phyloP scores from a whole-genome alignment of 2,797 vertebrate genomes.

The Lutjanus argentimaculatus region DNA sequence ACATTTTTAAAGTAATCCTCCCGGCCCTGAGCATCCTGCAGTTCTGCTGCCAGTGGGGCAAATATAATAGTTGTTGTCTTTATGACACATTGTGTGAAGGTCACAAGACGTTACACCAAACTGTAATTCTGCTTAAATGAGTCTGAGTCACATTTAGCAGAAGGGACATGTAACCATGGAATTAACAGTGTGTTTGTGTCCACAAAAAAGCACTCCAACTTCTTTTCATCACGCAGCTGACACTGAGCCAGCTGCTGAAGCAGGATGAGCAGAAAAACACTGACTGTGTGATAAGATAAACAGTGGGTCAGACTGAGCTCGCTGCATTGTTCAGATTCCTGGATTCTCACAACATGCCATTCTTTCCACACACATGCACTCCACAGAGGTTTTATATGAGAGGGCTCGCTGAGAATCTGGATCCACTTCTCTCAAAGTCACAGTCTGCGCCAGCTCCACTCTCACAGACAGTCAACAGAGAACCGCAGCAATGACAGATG shows the following conservation, averaged over 20 bases:
- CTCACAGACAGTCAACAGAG: slow-evolving; percentile 22
- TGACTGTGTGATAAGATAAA: slow-evolving; percentile 32
- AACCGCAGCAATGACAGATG: neutral
- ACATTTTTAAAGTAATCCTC: no score
- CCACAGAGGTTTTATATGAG: neutral
- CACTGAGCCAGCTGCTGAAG: neutral
- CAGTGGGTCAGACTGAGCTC: slow-evolving; percentile 9
- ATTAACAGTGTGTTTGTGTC: neutral
- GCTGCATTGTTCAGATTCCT: slow-evolving; percentile 47
- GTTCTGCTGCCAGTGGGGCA: no score
- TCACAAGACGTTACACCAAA: no score
- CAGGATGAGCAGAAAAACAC: slow-evolving; percentile 20
- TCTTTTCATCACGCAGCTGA: neutral
- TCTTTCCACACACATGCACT: slow-evolving; percentile 10
- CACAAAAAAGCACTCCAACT: neutral
- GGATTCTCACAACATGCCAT: slow-evolving; percentile 24
- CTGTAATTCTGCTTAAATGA: no score
- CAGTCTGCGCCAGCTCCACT: neutral
- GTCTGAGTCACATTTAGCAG: neutral
- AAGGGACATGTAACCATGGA: neutral
- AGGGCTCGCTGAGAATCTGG: slow-evolving; percentile 1
- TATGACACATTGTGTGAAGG: neutral
- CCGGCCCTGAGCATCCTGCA: no score
- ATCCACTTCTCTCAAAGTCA: neutral
- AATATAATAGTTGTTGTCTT: no score